Percentiles rank a stretch among this genome's conserved stretches.
Evolutionary conservation across 2,888 invertebrate genomes (phyloP).

Genomic region (Laspeyria flexula): DNA sequence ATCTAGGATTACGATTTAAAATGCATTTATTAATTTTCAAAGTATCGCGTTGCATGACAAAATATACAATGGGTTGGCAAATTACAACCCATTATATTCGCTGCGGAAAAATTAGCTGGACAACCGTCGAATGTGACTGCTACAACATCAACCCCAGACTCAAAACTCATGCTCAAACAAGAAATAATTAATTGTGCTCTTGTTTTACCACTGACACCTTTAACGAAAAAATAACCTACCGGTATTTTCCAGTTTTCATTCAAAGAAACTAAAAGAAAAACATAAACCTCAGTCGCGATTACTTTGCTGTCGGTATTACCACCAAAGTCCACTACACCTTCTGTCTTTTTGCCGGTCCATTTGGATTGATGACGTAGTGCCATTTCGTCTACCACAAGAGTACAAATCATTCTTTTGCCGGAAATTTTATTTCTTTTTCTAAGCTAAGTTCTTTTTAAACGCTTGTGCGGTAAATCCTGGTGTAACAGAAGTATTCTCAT

Average conservation of each 20-base stretch:
- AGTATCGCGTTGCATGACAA: too few relatives aligned
- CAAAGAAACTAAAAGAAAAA: not conserved
- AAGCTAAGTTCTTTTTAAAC: constrained; percentile 17
- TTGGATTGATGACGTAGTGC: constrained; percentile 17
- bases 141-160: too few relatives aligned
- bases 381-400: constrained; percentile 24
- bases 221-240: constrained; percentile 16
- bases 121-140: too few relatives aligned
- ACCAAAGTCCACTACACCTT: constrained; percentile 15
- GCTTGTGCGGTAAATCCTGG: constrained; percentile 37
- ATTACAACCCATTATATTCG: too few relatives aligned
- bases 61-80: too few relatives aligned
- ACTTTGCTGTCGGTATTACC: not conserved
- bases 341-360: constrained; percentile 15
- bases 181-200: constrained; percentile 12
- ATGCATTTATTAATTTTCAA: too few relatives aligned
- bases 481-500: constrained; percentile 13
- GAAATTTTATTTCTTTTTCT: constrained; percentile 15
- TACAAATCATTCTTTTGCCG: constrained; percentile 16
- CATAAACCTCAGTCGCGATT: constrained; percentile 12
- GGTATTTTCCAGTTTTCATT: constrained; percentile 20
- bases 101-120: too few relatives aligned
- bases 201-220: constrained; percentile 4
- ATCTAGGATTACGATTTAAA: too few relatives aligned
- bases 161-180: constrained; percentile 11